phyloP scores from a whole-genome alignment of 2,113 vertebrate genomes.

The Emberiza fucata region DNA sequence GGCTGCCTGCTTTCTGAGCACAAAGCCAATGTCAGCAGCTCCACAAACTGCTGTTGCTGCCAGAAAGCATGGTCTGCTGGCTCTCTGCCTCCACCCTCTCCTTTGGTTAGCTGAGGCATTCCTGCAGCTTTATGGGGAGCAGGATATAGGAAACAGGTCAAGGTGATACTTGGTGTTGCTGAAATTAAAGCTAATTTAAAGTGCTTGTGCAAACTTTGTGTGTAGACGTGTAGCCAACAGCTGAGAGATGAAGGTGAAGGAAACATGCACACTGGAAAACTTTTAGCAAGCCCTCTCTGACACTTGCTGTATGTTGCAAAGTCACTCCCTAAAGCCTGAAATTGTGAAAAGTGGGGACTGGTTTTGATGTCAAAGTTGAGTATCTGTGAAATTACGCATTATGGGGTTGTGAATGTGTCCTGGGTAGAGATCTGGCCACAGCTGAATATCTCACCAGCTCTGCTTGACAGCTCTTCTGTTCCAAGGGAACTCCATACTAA shows the following conservation, averaged over 20 bases:
- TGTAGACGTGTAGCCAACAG: background rate
- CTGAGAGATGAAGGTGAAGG: background rate
- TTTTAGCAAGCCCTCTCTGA: background rate
- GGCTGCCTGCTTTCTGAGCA: background rate
- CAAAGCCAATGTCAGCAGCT: background rate
- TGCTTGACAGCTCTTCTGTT: background rate
- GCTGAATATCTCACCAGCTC: background rate
- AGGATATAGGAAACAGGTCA: background rate
- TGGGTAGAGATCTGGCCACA: background rate
- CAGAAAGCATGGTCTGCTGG: background rate
- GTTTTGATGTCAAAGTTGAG: background rate
- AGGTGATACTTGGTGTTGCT: background rate
- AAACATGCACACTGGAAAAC: background rate
- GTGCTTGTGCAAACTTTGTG: background rate
- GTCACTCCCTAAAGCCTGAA: background rate
- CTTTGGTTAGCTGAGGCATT: background rate
- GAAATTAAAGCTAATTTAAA: background rate
- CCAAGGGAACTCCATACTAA: background rate
- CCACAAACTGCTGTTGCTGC: background rate
- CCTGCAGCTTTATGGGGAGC: background rate
- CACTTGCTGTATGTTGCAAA: background rate
- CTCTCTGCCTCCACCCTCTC: background rate
- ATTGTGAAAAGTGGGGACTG: background rate
- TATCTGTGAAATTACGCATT: background rate
- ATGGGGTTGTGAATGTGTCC: background rate